A percentile compares a stretch with the other conserved stretches of the same genome.
phyloP scores from a whole-genome alignment of 2,888 invertebrate species.

The Hydrotaea diabolus region DNA sequence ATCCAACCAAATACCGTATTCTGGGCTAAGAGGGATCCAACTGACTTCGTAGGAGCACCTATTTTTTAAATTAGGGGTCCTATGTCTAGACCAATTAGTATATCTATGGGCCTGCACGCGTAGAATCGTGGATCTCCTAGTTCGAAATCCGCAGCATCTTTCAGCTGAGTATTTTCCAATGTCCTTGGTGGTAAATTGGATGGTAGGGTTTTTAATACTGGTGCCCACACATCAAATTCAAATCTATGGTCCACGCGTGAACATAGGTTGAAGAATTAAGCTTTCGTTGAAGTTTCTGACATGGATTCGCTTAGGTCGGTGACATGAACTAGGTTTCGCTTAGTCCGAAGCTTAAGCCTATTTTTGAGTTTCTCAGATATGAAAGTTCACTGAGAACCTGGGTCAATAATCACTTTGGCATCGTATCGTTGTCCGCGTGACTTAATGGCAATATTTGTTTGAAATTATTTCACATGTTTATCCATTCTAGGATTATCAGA shows the following conservation, averaged over 20 bases:
- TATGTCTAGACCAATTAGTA: background rate
- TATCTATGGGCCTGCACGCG: background rate
- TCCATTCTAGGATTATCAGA: too few species aligned
- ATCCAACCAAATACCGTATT: conserved; percentile 37
- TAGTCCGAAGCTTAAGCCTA: conserved; percentile 10
- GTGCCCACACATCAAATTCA: background rate
- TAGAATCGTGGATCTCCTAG: background rate
- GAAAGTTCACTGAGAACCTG: conserved; percentile 37
- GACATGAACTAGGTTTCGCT: conserved; percentile 29
- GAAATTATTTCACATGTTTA: too few species aligned
- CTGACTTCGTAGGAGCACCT: background rate
- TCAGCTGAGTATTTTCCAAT: background rate
- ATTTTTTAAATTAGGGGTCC: background rate
- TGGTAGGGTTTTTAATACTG: background rate
- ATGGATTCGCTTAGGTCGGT: background rate
- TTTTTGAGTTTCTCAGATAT: conserved; percentile 34
- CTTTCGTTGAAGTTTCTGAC: conserved; percentile 23
- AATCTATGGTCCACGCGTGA: background rate
- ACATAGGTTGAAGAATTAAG: conserved; percentile 1
- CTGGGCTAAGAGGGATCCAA: conserved; percentile 31
- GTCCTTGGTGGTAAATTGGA: conserved; percentile 9
- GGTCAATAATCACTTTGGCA: conserved; percentile 37
- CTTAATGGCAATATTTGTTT: background rate
- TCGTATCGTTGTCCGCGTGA: conserved; percentile 18
- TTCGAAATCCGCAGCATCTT: background rate